A percentile compares a stretch with the other conserved stretches of the same genome.
These are phyloP conservation scores for Electrona antarctica DNA, from an alignment of 2,113 vertebrate genomes.

Conservation along the genomic window DNA sequence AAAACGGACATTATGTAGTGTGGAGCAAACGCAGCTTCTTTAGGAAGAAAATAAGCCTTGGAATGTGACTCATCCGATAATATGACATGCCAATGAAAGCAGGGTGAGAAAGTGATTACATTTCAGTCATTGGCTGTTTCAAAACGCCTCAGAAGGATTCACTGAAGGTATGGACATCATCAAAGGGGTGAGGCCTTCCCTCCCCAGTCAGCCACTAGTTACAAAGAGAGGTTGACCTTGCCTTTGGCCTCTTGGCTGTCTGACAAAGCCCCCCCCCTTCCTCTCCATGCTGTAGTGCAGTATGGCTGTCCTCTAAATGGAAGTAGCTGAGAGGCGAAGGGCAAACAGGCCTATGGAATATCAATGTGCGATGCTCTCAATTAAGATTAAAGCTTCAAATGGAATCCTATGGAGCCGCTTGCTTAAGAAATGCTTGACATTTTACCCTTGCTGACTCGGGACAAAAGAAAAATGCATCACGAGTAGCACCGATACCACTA, in stretches of 20 bases:
- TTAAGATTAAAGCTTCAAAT: slow-evolving; percentile 80
- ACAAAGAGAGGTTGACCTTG: slow-evolving; percentile 77
- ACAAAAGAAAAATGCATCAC: slow-evolving; percentile 55
- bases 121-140: slow-evolving; percentile 30
- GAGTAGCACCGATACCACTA: slow-evolving; percentile 56
- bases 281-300: slow-evolving; percentile 67
- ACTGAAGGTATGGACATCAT: slow-evolving; percentile 49
- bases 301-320: slow-evolving; percentile 77
- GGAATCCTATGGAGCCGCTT: slow-evolving; percentile 74
- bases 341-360: slow-evolving; percentile 79
- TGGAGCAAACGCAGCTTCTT: not conserved
- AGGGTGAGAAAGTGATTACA: not conserved
- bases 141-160: slow-evolving; percentile 40
- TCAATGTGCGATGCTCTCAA: slow-evolving; percentile 79
- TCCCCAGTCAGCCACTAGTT: slow-evolving; percentile 50
- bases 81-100: not conserved
- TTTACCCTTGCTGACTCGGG: slow-evolving; percentile 79
- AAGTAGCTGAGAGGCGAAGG: slow-evolving; percentile 79
- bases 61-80: not conserved
- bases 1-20: slow-evolving; percentile 1
- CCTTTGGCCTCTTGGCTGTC: slow-evolving; percentile 80
- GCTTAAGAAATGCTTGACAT: slow-evolving; percentile 78
- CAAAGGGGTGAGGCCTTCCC: slow-evolving; percentile 66
- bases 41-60: slow-evolving; percentile 1
- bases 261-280: slow-evolving; percentile 72